Percentiles rank a stretch among this genome's conserved stretches.
Evolutionary conservation across 2,888 invertebrate genomes (phyloP).

Genomic region (Ferdinandea cuprea): DNA sequence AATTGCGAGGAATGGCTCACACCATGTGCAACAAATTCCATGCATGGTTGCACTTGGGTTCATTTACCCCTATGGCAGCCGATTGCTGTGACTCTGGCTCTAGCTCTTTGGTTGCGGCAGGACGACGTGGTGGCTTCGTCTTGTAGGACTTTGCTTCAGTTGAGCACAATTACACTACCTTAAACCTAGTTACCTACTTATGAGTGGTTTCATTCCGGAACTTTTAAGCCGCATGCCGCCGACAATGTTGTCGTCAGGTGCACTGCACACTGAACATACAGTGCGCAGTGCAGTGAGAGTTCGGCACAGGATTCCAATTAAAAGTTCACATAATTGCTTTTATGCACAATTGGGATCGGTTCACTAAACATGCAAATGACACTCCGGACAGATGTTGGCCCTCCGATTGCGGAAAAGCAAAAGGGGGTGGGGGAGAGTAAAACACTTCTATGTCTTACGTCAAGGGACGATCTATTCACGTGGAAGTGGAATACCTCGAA

Average conservation of each 20-base stretch:
- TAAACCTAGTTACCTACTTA: slow-evolving; percentile 70
- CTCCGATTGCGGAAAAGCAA: slow-evolving; percentile 43
- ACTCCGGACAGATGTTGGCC: slow-evolving; percentile 50
- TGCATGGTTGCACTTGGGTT: slow-evolving; percentile 32
- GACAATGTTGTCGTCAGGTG: slow-evolving; percentile 1
- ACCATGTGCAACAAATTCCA: slow-evolving; percentile 11
- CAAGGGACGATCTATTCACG: slow-evolving; percentile 18
- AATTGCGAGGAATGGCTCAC: slow-evolving; percentile 22
- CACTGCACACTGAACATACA: slow-evolving; percentile 1
- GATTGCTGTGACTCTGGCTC: slow-evolving; percentile 11
- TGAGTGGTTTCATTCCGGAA: slow-evolving; percentile 55
- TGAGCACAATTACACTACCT: slow-evolving; percentile 51
- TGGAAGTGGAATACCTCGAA: slow-evolving; percentile 22
- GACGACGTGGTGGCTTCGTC: slow-evolving; percentile 18
- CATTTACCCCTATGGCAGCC: slow-evolving; percentile 43
- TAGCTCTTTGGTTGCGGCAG: background rate
- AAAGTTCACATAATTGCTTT: slow-evolving; percentile 73
- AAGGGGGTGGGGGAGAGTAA: slow-evolving; percentile 26
- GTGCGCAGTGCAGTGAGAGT: slow-evolving; percentile 21
- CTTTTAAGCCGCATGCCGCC: slow-evolving; percentile 38
- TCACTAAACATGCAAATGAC: slow-evolving; percentile 65
- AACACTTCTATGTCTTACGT: slow-evolving; percentile 33
- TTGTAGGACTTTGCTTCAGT: slow-evolving; percentile 10
- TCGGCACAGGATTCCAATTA: slow-evolving; percentile 68
- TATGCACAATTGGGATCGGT: slow-evolving; percentile 69